Percentiles rank a stretch among this genome's conserved stretches.
Evolutionary conservation across 2,888 invertebrate genomes (phyloP).

Genomic region (Oeneis ivallda): DNA sequence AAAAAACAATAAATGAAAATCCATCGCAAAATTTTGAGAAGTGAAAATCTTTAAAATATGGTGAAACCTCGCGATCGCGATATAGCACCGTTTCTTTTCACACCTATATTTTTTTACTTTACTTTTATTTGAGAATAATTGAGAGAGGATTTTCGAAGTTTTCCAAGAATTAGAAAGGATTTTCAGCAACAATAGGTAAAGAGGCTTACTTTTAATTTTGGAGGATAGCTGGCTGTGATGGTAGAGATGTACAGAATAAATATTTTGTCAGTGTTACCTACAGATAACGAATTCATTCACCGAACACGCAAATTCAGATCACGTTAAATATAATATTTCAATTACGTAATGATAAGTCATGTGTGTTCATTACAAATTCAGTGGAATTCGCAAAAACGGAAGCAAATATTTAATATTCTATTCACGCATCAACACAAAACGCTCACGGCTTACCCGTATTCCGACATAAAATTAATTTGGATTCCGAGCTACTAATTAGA

Average conservation of each 20-base stretch:
- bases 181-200: slow-evolving; percentile 12
- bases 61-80: background rate
- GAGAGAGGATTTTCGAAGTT: slow-evolving; percentile 12
- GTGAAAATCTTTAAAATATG: background rate
- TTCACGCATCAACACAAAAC: slow-evolving; percentile 20
- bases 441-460: background rate
- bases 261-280: background rate
- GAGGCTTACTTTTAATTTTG: background rate
- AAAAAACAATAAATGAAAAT: background rate
- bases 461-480: slow-evolving; percentile 12
- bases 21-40: background rate
- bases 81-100: background rate
- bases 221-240: background rate
- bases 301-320: background rate
- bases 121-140: slow-evolving; percentile 8
- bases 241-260: too few relatives aligned
- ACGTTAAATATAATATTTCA: slow-evolving; percentile 16
- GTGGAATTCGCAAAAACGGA: slow-evolving; percentile 4
- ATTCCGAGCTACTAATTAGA: slow-evolving; percentile 10
- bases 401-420: slow-evolving; percentile 22
- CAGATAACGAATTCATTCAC: background rate
- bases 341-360: background rate
- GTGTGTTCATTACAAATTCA: slow-evolving; percentile 16
- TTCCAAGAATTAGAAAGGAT: slow-evolving; percentile 16
- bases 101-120: slow-evolving; percentile 10